Evolutionary conservation across 2,113 vertebrate genomes (phyloP).

Genomic region (Orthonyx spaldingii): DNA sequence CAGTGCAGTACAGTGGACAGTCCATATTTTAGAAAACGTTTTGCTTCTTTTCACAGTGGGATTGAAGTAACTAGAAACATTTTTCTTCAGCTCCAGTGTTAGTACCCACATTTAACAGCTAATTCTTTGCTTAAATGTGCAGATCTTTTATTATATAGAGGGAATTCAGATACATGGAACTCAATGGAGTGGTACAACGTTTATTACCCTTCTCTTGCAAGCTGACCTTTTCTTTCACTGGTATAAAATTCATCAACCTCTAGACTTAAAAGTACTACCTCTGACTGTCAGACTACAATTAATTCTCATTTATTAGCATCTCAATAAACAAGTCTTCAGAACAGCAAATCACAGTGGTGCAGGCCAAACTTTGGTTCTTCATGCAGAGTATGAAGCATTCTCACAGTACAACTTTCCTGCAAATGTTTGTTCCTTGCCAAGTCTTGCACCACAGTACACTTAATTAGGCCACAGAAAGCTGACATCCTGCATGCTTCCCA

Average conservation of each 20-base stretch:
- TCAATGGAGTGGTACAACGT: background rate
- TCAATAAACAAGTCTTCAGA: background rate
- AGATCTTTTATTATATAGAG: background rate
- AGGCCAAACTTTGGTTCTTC: background rate
- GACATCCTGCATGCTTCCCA: background rate
- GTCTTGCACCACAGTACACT: background rate
- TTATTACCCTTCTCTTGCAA: background rate
- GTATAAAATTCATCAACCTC: background rate
- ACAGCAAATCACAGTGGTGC: background rate
- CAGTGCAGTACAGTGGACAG: background rate
- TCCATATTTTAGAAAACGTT: background rate
- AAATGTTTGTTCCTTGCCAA: constrained; percentile 25
- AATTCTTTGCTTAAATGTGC: background rate
- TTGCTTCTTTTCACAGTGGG: background rate
- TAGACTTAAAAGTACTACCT: background rate
- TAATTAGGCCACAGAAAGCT: constrained; percentile 17
- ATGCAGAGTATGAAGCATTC: background rate
- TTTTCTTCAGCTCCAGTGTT: background rate
- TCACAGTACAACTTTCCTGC: background rate
- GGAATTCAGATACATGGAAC: background rate
- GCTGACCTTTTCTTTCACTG: background rate
- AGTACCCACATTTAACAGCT: background rate
- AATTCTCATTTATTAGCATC: background rate
- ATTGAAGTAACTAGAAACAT: background rate
- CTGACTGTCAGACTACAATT: background rate